Evolutionary conservation across 2,113 vertebrate genomes (phyloP), one percentile per base, ranked within the genome.

Genomic region (Tinamus guttatus): DNA sequence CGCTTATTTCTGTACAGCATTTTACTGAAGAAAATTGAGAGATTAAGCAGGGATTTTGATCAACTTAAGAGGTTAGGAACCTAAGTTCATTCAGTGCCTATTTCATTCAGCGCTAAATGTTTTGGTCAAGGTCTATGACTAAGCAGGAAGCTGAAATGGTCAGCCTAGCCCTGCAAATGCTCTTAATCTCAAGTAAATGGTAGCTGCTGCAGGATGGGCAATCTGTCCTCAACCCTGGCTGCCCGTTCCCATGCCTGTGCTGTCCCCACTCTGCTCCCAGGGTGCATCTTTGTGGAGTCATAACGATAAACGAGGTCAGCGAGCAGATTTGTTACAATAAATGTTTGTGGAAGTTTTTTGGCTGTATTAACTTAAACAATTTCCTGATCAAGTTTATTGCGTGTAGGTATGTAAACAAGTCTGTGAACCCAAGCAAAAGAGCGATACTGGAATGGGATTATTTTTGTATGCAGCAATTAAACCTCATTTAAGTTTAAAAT

Each of bases 321-420:
- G 58, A 86, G 25, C 40, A 92, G 79, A 49, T 82, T 58, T 10
- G 4, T 68, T 91, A 38, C 9, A 71, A 28, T 75, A 81, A 74
- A 78, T 71, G 13, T 58, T 91, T 83, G 81, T 54, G 45, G 16
- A 56, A 30, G 28, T 56, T 56, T 56, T 56, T 56, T 30, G 54
- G 28, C 54, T 56, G 54, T 17, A 67, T 70, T 85, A 78, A 71
- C 45, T 70, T 32, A 43, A 90, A 58, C 43, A 28, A 4, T 85
- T 85, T 90, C 24, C 30, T 88, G 34, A 49, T 3, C 2, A n/a
- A 65, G 41, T 79, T 83, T 16, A 22, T 36, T 75, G 36, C 3
- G 1, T 73, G 54, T 21, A 62, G 60, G 36, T 91, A 87, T 47
- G 56, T 90, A 83, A 94, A 80, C 59, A 93, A 90, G 56, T 67